These are phyloP conservation scores for Lepilemur ruficaudatus DNA, from an alignment of 2,797 vertebrate genomes.

Conservation along the genomic window DNA sequence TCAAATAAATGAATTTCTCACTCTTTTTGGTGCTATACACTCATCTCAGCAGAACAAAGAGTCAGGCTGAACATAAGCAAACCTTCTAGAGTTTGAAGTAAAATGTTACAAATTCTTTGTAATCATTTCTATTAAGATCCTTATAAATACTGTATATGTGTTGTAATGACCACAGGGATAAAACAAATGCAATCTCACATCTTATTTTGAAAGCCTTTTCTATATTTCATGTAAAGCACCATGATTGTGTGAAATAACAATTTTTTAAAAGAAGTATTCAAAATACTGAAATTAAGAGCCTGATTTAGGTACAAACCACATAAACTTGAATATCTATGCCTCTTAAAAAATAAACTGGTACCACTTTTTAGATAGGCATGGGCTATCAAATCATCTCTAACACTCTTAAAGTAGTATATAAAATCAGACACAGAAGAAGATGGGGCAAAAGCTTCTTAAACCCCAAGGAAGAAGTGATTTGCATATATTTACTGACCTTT, in stretches of 20 bases:
- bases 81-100: neutral
- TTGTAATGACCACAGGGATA: neutral
- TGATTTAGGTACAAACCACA: neutral
- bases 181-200: neutral
- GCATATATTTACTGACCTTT: constrained; percentile 47
- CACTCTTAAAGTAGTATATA: neutral
- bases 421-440: neutral
- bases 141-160: fast-evolving
- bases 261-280: neutral
- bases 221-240: neutral
- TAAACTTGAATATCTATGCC: neutral
- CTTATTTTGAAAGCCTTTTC: neutral
- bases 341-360: neutral
- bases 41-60: neutral
- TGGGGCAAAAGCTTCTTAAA: neutral
- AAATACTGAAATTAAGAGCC: neutral
- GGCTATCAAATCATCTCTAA: neutral
- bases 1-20: constrained; percentile 31
- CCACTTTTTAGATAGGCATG: neutral
- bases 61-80: neutral
- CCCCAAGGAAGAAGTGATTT: constrained; percentile 1
- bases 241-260: neutral
- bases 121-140: neutral
- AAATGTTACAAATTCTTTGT: neutral
- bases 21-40: neutral